phyloP scores from a whole-genome alignment of 2,888 invertebrate species.

The Andrena haemorrhoa region DNA sequence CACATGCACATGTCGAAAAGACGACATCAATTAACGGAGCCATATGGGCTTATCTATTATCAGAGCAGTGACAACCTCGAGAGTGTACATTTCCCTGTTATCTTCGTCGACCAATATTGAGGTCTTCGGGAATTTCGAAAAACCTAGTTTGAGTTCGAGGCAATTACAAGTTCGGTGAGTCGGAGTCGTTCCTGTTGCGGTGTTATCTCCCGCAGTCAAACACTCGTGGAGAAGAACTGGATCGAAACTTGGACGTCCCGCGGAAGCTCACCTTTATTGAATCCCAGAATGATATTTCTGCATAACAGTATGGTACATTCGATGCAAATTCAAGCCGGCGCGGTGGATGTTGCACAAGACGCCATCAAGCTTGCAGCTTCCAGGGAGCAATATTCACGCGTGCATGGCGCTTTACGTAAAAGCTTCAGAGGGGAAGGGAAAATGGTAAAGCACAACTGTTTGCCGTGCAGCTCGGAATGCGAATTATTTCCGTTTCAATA shows the following conservation, averaged over 20 bases:
- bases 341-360: slow-evolving; percentile 14
- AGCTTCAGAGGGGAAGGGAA: neutral
- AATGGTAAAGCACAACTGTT: neutral
- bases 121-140: slow-evolving; percentile 22
- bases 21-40: slow-evolving; percentile 18
- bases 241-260: neutral
- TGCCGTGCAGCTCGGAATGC: neutral
- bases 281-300: neutral
- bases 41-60: slow-evolving; percentile 17
- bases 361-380: slow-evolving; percentile 18
- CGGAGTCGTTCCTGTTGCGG: neutral
- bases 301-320: neutral
- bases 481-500: slow-evolving; percentile 32
- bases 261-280: slow-evolving; percentile 29
- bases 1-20: neutral
- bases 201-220: slow-evolving; percentile 28
- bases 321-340: neutral
- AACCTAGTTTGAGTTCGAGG: slow-evolving; percentile 12
- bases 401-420: neutral
- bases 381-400: slow-evolving; percentile 24
- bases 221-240: slow-evolving; percentile 14
- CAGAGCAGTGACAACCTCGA: neutral
- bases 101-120: slow-evolving; percentile 24
- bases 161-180: slow-evolving; percentile 39
- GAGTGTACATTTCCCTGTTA: slow-evolving; percentile 21